Base-by-base conservation (phyloP, 2,113 vertebrate genomes). In the Pseudopodoces humilis region DNA sequence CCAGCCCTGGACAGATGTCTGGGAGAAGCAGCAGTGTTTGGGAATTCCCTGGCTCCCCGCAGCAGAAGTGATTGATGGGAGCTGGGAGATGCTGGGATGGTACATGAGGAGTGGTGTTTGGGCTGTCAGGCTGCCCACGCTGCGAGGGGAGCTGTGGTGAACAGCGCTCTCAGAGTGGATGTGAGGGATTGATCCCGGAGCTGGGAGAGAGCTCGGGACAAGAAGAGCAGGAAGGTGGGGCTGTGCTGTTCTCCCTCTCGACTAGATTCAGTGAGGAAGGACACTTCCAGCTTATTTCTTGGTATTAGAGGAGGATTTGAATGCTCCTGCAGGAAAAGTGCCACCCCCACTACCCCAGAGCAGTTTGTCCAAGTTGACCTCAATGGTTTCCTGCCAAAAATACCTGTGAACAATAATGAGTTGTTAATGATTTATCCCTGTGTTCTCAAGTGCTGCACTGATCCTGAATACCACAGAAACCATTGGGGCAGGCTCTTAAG, bases 351-450 rank as follows among this genome's bases (percentile, higher is more conserved):
- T 43, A 46, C 80, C 23, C 77, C 47, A 52, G 49, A 83, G 72
- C 65, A 86, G 56, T 83, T 88, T 94, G 80, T 92, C 90, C 92
- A 94, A 78, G 72, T 58, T 94, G 88, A 96, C 95, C 93, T 96
- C 77, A 49, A 53, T 86, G 72, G 83, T 93, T 95, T 96, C 80
- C 88, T 96, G 96, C 92, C 94, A 96, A 88, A 97, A 96, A 93
- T 94, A 95, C 88, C 80, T 84, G 88, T 64, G 83, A 96, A 96
- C 95, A 97, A 96, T 95, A 96, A 97, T 95, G 94, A 90, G 72
- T 96, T 71, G 96, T 96, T 96, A 96, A 96, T 96, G 86, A 96
- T 97, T 97, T 96, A 97, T 96, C 93, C 90, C 41, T n/a, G 58
- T 44, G 69, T 88, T 96, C 88, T 86, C 85, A 56, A 95, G 85